Percentiles rank a stretch among this genome's conserved stretches.
These are phyloP conservation scores for Ophioderma brevispina DNA, from an alignment of 35 echinoderm and acorn worm genomes.

Conservation along the genomic window DNA sequence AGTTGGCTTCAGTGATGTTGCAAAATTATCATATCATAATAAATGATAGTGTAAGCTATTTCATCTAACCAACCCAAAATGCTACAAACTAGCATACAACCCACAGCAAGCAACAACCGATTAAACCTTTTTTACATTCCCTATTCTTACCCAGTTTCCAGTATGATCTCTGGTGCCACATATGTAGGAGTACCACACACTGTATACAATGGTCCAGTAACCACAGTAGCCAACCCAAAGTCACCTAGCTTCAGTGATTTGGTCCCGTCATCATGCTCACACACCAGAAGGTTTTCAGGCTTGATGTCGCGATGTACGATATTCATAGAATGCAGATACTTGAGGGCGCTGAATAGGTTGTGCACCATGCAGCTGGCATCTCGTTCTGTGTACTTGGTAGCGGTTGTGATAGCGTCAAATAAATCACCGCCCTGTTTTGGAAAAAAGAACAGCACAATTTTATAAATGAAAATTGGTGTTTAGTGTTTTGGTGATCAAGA, in stretches of 20 bases:
- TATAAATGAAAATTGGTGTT: neutral
- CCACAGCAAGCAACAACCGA: no score
- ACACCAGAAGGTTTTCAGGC: slow-evolving; percentile 95
- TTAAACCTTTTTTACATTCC: no score
- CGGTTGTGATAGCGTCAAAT: slow-evolving; percentile 90
- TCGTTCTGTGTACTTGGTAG: slow-evolving; percentile 97
- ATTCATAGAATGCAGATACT: slow-evolving; percentile 90
- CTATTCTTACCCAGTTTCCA: slow-evolving; percentile 94
- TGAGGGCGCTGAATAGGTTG: slow-evolving; percentile 91
- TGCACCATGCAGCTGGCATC: slow-evolving; percentile 98
- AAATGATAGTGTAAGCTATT: no score
- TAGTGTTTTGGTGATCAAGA: neutral
- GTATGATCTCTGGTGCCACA: slow-evolving; percentile 95
- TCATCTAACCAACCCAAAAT: no score
- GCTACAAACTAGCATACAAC: no score
- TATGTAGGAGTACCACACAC: slow-evolving; percentile 98
- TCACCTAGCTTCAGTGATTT: slow-evolving; percentile 98
- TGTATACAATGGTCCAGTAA: slow-evolving; percentile 77
- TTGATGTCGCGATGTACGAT: slow-evolving; percentile 99
- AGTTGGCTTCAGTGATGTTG: no score
- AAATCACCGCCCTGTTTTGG: slow-evolving; percentile 97
- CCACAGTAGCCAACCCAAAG: slow-evolving; percentile 92
- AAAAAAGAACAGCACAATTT: slow-evolving; percentile 11
- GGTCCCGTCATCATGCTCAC: slow-evolving; percentile 88
- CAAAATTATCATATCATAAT: no score